Conservation (phyloP, 2,113 vertebrate genomes). For the Axis porcinus region DNA sequence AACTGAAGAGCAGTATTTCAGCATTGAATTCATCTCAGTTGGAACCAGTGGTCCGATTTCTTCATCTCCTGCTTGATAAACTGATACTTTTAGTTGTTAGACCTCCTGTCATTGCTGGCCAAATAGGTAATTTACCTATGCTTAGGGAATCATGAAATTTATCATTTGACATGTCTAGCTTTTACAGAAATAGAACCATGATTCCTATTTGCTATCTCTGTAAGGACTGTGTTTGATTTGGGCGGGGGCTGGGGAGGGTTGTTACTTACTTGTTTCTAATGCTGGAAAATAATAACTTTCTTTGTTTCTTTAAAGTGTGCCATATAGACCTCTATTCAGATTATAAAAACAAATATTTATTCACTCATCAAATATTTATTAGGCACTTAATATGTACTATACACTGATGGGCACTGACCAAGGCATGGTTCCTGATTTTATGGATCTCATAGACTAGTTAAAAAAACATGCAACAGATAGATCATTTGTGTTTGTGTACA, state of each 20-base stretch:
- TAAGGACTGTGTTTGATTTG: background rate
- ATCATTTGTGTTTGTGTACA: background rate
- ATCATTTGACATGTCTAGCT: constrained; percentile 66
- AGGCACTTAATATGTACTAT: background rate
- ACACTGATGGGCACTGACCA: background rate
- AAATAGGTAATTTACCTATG: constrained; percentile 91
- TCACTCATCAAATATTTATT: background rate
- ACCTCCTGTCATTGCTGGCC: constrained; percentile 96
- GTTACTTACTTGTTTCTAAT: constrained; percentile 1
- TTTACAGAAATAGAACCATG: constrained; percentile 50
- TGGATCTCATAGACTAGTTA: background rate
- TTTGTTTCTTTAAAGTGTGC: constrained; percentile 7
- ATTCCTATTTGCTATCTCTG: background rate
- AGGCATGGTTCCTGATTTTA: background rate
- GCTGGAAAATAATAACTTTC: background rate
- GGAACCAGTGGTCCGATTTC: constrained; percentile 97
- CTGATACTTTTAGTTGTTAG: constrained; percentile 96
- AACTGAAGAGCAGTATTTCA: constrained; percentile 95
- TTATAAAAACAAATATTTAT: background rate
- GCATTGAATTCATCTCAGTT: constrained; percentile 94
- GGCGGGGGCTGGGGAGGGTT: accelerated
- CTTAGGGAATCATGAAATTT: constrained; percentile 65
- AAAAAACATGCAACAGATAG: background rate
- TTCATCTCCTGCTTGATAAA: constrained; percentile 98
- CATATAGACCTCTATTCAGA: background rate